phyloP scores from a whole-genome alignment of 2,113 vertebrate species.

The Romanogobio albipinnatus region DNA sequence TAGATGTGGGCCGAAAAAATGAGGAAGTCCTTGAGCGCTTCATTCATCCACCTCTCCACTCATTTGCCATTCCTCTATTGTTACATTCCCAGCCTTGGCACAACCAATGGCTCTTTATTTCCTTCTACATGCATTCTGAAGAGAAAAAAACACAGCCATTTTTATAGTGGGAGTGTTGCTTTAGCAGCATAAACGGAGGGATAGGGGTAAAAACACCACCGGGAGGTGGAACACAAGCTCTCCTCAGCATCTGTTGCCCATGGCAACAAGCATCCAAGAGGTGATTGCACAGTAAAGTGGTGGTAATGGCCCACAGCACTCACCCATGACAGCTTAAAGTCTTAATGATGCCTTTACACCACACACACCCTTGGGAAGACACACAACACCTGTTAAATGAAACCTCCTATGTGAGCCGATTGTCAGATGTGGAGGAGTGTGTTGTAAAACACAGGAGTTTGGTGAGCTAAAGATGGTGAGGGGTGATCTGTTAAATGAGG shows the following conservation, averaged over 20 bases:
- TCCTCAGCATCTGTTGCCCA: conserved; percentile 57
- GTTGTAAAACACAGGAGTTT: conserved; percentile 22
- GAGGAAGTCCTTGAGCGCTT: conserved; percentile 48
- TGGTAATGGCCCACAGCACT: conserved; percentile 73
- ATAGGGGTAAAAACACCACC: conserved; percentile 11
- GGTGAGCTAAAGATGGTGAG: conserved; percentile 31
- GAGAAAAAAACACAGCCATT: not conserved
- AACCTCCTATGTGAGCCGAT: conserved; percentile 44
- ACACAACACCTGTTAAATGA: conserved; percentile 75
- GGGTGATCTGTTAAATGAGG: conserved; percentile 17
- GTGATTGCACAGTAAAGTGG: conserved; percentile 74
- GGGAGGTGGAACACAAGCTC: not conserved
- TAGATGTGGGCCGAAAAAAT: conserved; percentile 19
- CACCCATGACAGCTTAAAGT: conserved; percentile 78
- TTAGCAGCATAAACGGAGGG: conserved; percentile 18
- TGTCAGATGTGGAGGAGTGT: conserved; percentile 30
- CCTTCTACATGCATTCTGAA: not conserved
- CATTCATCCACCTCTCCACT: conserved; percentile 42
- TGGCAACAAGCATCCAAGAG: conserved; percentile 67
- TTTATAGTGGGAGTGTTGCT: not conserved
- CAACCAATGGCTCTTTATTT: conserved; percentile 15
- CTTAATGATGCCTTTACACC: conserved; percentile 74
- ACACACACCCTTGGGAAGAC: conserved; percentile 57
- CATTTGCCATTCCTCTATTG: conserved; percentile 1
- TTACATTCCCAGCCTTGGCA: conserved; percentile 7